Evolutionary conservation across 1,140 invertebrate genomes (phyloP), one percentile per base, ranked within the genome.

Genomic region (Macrobrachium rosenbergii): DNA sequence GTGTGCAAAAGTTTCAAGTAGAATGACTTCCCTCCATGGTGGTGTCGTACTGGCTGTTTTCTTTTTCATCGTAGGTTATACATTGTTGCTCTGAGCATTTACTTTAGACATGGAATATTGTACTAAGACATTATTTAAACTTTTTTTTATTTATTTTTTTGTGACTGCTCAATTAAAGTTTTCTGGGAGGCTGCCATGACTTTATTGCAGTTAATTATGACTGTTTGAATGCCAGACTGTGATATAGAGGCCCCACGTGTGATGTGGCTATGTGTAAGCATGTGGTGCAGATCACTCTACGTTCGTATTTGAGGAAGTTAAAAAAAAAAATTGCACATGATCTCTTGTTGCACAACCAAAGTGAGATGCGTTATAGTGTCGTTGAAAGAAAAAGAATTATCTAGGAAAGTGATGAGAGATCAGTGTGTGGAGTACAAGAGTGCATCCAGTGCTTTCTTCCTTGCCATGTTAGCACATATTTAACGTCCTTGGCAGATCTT

Each of bases 391-490:
- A 37, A 75, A 64, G n/a, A 73, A 43, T 69, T 59, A 62, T 81
- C 14, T 59, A 79, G 69, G 52, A 52, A 52, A 52, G 52, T 52
- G 52, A 52, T 52, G 52, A 52, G 52, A 52, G 52, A 52, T 52
- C 85, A 59, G 72, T 76, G 37, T 43, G 69, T 87, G 84, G 59
- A 81, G 59, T 67, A 76, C 37, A 72, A 59, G 85, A 67, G 79
- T 81, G 85, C 78, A 81, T 87, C 78, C 78, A 62, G 78, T 81
- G 85, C 85, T 86, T 82, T 84, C 73, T 84, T 87, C 85, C 59
- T 87, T 82, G 85, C 85, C 85, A 87, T 82, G 85, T 87, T 81
- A 87, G 77, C 77, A 87, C 78, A 82, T 87, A 69, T 80, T 43
- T 67, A 45, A 37, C 69, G 63, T 87, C 52, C 52, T 52, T 52